Base-by-base conservation (phyloP, 2,888 invertebrate genomes). In the Macrophya annulata region DNA sequence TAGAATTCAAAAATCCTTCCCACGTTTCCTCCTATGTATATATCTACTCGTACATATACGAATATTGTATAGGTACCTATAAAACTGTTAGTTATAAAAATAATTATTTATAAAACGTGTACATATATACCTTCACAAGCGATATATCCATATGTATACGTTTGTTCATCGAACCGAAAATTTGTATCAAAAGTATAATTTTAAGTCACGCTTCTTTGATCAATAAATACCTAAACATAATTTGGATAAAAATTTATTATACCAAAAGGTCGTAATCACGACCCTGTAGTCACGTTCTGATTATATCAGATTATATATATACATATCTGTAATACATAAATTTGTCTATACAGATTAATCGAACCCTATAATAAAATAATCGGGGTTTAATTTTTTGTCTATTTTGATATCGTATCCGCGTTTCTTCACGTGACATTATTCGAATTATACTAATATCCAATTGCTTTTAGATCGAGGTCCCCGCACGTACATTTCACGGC, bases 1-100 rank as follows among this genome's bases (percentile, higher is more conserved):
- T 62, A 81, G 21, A 81, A 81, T 81, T 81, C 43, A 40, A 81
- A 81, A 62, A 40, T 81, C 48, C 31, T 59, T 62, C 40, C 62
- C 79, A 62, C 79, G 79, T 81, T 62, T 31, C 9, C 12, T 4
- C n/a, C 1, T 12, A n/a, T 62, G 5, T 74, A 72, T 10, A 25
- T 65, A 71, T 40, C 3, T 43, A 43, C 21, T 31, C 21, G 10
- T 72, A 72, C n/a, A 45, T n/a, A n/a, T n/a, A n/a, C n/a, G n/a
- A n/a, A n/a, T n/a, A n/a, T n/a, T n/a, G n/a, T n/a, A n/a, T n/a
- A n/a, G n/a, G n/a, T n/a, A n/a, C 12, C 12, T 25, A 31, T 31
- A 31, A 31, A 31, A 31, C 1, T n/a, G 31, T 31, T 1, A 31
- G 31, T 31, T 31, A 31, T n/a, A 31, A 31, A 31, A 2, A 31